These are phyloP conservation scores for Spilogale gracilis DNA, from an alignment of 2,113 vertebrate genomes.

Conservation along the genomic window DNA sequence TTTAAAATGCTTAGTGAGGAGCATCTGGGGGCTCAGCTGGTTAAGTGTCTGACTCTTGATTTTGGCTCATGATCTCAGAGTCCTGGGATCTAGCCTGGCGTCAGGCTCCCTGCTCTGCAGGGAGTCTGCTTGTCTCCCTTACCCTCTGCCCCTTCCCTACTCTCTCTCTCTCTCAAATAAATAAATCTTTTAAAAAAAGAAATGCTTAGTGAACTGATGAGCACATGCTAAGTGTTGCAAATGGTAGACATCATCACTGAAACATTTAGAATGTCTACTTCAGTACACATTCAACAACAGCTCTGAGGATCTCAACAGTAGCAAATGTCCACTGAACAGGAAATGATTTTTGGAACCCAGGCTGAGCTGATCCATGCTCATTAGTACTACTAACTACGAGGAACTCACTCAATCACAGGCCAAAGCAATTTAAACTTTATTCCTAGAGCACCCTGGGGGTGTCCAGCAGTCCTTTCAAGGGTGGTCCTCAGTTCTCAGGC, in stretches of 20 bases:
- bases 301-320: background rate
- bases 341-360: background rate
- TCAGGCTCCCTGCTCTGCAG: background rate
- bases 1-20: background rate
- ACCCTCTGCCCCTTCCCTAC: background rate
- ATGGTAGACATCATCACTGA: background rate
- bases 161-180: background rate
- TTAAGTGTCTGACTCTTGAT: background rate
- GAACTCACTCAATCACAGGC: background rate
- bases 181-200: background rate
- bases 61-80: background rate
- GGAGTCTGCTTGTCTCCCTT: background rate
- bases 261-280: background rate
- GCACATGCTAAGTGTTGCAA: background rate
- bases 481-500: background rate
- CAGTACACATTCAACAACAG: background rate
- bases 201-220: background rate
- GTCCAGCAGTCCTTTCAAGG: background rate
- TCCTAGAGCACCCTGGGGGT: background rate
- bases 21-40: background rate
- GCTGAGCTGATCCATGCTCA: background rate
- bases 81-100: background rate
- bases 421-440: background rate
- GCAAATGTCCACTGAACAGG: background rate
- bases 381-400: background rate